A percentile compares a stretch with the other conserved stretches of the same genome.
Conservation (phyloP, 2,888 invertebrate genomes). For the Hydraecia micacea region DNA sequence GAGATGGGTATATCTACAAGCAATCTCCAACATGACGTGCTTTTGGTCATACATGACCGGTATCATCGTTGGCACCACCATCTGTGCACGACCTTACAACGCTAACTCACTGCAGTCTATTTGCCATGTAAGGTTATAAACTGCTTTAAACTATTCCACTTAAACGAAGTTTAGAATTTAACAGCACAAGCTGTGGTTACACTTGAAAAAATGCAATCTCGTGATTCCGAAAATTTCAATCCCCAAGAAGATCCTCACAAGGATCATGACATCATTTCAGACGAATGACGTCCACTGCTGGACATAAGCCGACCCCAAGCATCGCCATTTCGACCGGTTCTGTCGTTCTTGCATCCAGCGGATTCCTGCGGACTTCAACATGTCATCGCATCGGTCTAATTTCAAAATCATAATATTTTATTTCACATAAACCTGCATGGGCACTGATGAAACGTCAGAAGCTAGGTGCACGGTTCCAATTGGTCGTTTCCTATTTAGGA, state of each 20-base stretch:
- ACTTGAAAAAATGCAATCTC: no score
- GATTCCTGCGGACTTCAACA: no score
- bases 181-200: not conserved
- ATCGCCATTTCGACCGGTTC: not conserved
- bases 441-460: no score
- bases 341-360: not conserved
- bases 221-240: not conserved
- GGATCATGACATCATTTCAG: not conserved
- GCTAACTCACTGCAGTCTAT: conserved; percentile 84
- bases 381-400: no score
- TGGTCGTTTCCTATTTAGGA: no score
- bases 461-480: no score
- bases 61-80: conserved; percentile 73
- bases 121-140: conserved; percentile 74
- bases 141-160: not conserved
- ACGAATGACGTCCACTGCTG: not conserved
- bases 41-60: conserved; percentile 66
- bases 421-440: no score
- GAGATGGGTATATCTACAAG: conserved; percentile 83
- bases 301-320: not conserved
- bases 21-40: conserved; percentile 75
- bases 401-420: no score
- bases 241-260: not conserved
- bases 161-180: not conserved
- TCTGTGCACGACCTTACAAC: conserved; percentile 83